A percentile compares a stretch with the other conserved stretches of the same genome.
Conservation (phyloP, 2,113 vertebrate species). For the Gallinago paraguaiae region DNA sequence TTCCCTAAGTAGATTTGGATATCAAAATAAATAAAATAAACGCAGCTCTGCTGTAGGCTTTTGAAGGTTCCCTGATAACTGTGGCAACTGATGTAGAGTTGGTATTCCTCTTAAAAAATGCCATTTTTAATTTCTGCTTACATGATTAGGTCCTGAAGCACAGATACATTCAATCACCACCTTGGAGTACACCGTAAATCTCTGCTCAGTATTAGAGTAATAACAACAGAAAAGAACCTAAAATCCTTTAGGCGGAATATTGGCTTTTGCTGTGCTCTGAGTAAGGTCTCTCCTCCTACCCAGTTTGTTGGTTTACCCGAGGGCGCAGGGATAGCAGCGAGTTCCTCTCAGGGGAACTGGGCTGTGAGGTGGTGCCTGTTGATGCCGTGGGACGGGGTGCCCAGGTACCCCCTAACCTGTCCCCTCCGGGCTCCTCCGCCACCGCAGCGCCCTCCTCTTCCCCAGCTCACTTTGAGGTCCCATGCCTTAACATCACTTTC, state of each 20-base stretch:
- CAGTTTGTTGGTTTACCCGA: accelerated
- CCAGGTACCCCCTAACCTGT: too few species aligned
- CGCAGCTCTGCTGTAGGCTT: background rate
- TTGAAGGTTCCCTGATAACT: background rate
- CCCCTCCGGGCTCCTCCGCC: background rate
- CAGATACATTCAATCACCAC: background rate
- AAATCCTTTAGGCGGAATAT: background rate
- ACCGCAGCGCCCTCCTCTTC: background rate
- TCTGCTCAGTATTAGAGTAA: background rate
- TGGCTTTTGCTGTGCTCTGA: background rate
- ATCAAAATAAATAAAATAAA: background rate
- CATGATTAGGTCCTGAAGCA: conserved; percentile 14
- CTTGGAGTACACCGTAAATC: background rate
- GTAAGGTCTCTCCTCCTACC: background rate
- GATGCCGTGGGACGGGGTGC: background rate
- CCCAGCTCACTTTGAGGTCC: background rate
- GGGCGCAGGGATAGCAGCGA: background rate
- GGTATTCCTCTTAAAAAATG: background rate
- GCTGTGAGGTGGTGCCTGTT: background rate
- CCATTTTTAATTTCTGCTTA: background rate
- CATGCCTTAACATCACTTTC: background rate
- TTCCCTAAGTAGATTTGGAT: background rate
- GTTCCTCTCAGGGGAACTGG: background rate
- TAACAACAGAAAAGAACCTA: background rate
- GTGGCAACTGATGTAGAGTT: background rate